phyloP scores from a whole-genome alignment of 1,140 invertebrate species.

The Harpegnathos saltator region DNA sequence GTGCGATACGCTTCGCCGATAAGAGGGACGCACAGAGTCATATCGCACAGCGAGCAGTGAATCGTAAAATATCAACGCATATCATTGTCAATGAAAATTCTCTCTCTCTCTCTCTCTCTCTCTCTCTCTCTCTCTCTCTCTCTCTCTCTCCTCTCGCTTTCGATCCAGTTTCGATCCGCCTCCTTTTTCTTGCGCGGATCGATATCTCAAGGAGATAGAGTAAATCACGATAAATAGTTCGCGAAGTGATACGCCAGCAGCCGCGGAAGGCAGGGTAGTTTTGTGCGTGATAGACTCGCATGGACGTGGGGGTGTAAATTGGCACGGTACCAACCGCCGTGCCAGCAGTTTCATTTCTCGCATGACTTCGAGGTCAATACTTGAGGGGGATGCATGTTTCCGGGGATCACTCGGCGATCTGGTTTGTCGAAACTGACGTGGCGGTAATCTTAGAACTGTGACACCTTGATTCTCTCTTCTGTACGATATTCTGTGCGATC shows the following conservation, averaged over 20 bases:
- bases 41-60: too few relatives aligned
- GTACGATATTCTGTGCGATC: not conserved
- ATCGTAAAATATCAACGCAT: too few relatives aligned
- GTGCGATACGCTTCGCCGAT: not conserved
- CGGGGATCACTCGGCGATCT: slow-evolving; percentile 34
- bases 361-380: slow-evolving; percentile 59
- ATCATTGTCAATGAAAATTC: too few relatives aligned
- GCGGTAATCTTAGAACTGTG: slow-evolving; percentile 40
- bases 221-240: slow-evolving; percentile 61
- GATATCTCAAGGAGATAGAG: slow-evolving; percentile 29
- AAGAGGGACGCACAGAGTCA: not conserved
- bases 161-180: slow-evolving; percentile 17
- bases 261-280: slow-evolving; percentile 14
- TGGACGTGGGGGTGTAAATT: slow-evolving; percentile 67
- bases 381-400: slow-evolving; percentile 46
- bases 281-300: slow-evolving; percentile 70
- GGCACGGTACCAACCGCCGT: slow-evolving; percentile 76
- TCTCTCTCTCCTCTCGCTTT: too few relatives aligned
- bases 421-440: slow-evolving; percentile 20
- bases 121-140: too few relatives aligned
- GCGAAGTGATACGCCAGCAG: slow-evolving; percentile 14
- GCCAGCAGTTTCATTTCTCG: slow-evolving; percentile 68
- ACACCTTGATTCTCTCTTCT: slow-evolving; percentile 9
- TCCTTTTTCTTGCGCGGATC: slow-evolving; percentile 39
- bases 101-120: too few relatives aligned